Evolutionary conservation across 2,113 vertebrate species (phyloP), one percentile per base, ranked within the genome.

Genomic region (Ictidomys tridecemlineatus): DNA sequence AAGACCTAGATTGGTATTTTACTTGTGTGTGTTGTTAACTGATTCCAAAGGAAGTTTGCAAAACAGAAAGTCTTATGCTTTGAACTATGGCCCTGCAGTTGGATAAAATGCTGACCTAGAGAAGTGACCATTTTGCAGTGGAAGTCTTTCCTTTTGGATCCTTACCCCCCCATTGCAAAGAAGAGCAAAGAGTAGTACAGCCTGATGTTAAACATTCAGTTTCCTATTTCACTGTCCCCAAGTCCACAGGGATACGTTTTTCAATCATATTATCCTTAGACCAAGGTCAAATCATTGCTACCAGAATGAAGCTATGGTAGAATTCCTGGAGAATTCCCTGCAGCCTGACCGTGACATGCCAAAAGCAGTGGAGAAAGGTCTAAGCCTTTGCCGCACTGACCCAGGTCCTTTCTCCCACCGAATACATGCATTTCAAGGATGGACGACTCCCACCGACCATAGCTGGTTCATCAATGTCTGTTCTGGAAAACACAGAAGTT

Each of bases 401-500:
- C 20, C 34, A 17, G 48, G 30, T 69, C 63, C 9, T 93, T 65
- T 80, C 69, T 94, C 53, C 48, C 2, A 30, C 7, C 79, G 16
- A 0, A 94, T 85, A 20, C 92, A 63, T 74, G 34, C 7, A 11
- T 98, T 98, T 93, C 96, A 97, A 96, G 78, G 63, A 48, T 61
- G 8, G 22, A 10, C 11, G 61, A 83, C 63, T 78, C 11, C 92
- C 89, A 91, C 0, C 9, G 93, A 0, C 51, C 5, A 28, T 11
- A 0, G 24, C 37, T 39, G 70, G 34, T 89, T 93, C 97, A 37
- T 65, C 94, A 89, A 53, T 18, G 3, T 95, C 94, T 97, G 76
- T 56, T 96, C 95, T 95, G 77, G 18, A 53, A 97, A 96, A 97
- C 51, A 95, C 85, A 89, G 11, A 82, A 9, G 37, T 96, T 96